Evolutionary conservation across 2,888 invertebrate species (phyloP), one percentile per base, ranked within the genome.

Genomic region (Leptarthrus brevirostris): DNA sequence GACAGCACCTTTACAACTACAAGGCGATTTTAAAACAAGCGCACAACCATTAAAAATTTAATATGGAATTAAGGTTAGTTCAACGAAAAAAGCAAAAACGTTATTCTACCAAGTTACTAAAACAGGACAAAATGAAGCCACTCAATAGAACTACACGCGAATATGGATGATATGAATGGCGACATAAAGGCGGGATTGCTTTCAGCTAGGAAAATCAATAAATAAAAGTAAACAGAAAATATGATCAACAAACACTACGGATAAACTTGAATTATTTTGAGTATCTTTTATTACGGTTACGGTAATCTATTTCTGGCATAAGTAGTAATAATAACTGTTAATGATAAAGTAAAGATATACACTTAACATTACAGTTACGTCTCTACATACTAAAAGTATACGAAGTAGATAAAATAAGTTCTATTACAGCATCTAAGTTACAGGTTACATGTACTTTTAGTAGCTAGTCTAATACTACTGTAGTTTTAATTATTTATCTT

Each of bases 231-330:
- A 64, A 64, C 24, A 44, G 22, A 44, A 44, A 24, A 44, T 44
- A 64, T 64, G 64, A 24, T 16, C 24, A 64, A 52, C 69, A 69
- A 69, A 69, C 69, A 69, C 69, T 69, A 69, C 69, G 69, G 52
- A 69, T 69, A 69, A 66, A 69, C 52, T 69, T 69, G 30, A 52
- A 69, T 69, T 52, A 52, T 52, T 34, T 52, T 52, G 69, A 36
- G 69, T 69, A 69, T 69, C 20, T 69, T 69, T 69, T 69, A 69
- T 69, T 69, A 69, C 69, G 69, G 18, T 69, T 69, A 69, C 69
- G 52, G 30, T 69, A 49, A 52, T 52, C 49, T 69, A 69, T 52
- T 69, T 52, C 49, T 69, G 69, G 64, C 64, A 64, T 64, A 58
- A 58, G 20, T 44, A 69, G 20, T 69, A 69, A 69, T 69, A 20